phyloP scores from a whole-genome alignment of 2,888 invertebrate genomes.

The Hipparchia sbordonii region DNA sequence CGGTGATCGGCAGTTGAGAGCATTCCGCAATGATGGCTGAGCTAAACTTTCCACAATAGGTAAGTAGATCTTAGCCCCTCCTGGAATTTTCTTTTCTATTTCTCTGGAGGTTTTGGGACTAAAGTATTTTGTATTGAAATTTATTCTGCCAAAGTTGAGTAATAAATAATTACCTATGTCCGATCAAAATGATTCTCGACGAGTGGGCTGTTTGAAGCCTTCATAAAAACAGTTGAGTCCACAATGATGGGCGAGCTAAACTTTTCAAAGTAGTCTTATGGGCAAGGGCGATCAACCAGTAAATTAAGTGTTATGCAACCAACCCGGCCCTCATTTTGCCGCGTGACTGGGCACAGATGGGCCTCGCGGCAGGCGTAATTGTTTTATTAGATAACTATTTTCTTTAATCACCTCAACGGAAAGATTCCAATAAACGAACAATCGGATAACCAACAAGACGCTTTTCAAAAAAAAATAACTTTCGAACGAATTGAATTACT shows the following conservation, averaged over 20 bases:
- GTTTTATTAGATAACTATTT: constrained; percentile 23
- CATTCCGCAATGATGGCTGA: background rate
- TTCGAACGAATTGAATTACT: constrained; percentile 17
- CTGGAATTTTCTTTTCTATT: no score
- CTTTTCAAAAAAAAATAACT: constrained; percentile 3
- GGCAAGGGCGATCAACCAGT: constrained; percentile 16
- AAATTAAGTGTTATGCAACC: constrained; percentile 24
- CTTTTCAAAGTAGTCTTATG: background rate
- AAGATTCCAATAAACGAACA: constrained; percentile 20
- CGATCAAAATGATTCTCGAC: no score
- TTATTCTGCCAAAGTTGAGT: no score
- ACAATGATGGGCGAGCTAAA: background rate
- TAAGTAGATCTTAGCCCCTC: background rate
- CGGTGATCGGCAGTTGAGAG: background rate
- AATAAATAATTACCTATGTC: no score
- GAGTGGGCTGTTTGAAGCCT: background rate
- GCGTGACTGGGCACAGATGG: constrained; percentile 21
- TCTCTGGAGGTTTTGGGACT: no score
- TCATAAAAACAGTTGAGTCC: background rate
- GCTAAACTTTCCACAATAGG: background rate
- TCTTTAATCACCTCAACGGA: constrained; percentile 13
- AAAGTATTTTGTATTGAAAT: no score
- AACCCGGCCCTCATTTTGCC: constrained; percentile 15
- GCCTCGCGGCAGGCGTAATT: constrained; percentile 14
- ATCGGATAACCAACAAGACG: constrained; percentile 20